Evolutionary conservation across 2,888 invertebrate genomes (phyloP).

Genomic region (Craniophora ligustri): DNA sequence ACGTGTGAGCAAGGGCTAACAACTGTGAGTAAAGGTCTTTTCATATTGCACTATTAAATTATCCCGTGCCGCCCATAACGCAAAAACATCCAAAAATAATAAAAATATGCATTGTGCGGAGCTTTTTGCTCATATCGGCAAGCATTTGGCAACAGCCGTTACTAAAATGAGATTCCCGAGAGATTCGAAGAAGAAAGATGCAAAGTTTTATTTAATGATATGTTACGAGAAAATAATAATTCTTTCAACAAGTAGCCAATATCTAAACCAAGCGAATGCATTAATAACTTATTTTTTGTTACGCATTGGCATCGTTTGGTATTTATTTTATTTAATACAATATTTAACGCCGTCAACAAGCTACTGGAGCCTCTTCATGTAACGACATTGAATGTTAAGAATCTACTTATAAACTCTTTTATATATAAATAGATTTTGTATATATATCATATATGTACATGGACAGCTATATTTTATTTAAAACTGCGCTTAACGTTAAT

Average conservation of each 20-base stretch:
- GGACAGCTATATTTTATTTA: neutral
- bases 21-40: constrained; percentile 46
- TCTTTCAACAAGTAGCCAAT: constrained; percentile 32
- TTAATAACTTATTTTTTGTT: constrained; percentile 18
- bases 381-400: no score
- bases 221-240: constrained; percentile 42
- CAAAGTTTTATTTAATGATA: constrained; percentile 42
- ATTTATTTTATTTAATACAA: constrained; percentile 28
- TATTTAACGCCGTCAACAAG: constrained; percentile 15
- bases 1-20: constrained; percentile 49
- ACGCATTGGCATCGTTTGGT: no score
- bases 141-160: constrained; percentile 56
- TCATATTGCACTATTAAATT: constrained; percentile 53
- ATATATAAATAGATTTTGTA: no score
- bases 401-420: no score
- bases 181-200: constrained; percentile 30
- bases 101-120: constrained; percentile 46
- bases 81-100: constrained; percentile 41
- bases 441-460: no score
- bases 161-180: constrained; percentile 46
- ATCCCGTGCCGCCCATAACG: constrained; percentile 25
- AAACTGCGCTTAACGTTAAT: neutral
- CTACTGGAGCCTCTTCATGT: no score
- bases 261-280: constrained; percentile 5
- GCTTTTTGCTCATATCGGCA: constrained; percentile 51